Base-by-base conservation (phyloP, 2,113 vertebrate genomes). In the Athene cunicularia region DNA sequence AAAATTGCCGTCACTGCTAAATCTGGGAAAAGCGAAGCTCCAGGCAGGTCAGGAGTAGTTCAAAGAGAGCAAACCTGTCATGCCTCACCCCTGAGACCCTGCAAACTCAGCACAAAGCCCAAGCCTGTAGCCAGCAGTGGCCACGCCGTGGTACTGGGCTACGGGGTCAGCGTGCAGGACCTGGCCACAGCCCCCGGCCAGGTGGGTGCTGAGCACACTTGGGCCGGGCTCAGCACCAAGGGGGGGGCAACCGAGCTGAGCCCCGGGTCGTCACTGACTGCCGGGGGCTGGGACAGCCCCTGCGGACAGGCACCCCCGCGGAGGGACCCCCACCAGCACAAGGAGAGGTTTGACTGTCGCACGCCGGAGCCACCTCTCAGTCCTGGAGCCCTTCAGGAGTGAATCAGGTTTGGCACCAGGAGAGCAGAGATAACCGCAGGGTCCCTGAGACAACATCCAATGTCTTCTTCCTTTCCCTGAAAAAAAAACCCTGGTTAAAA, bases 41-140 rank as follows among this genome's bases (percentile, higher is more conserved):
- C n/a, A 21, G 58, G 49, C 13, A 23, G n/a, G 17, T 39, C 30
- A 49, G 26, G 26, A 32, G 7, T 10, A 6, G 49, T 1, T 26
- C 55, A 10, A 26, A 30, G 56, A 9, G 5, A 21, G 24, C 28
- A 71, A 20, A 66, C 15, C 20, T 27, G 64, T 19, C 41, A 10
- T 0, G 0, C 37, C 43, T 79, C 37, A 1, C 30, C 1, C 47
- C 84, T 52, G 63, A 30, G 63, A 32, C 33, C 64, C 11, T 52
- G 53, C 16, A 47, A 43, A 24, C 22, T 18, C 30, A 11, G 22
- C 0, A 4, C 63, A 30, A 8, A 76, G 47, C 35, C 58, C 1
- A 0, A 8, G 47, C 35, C 58, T 1, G 0, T 5, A 35, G n/a
- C 16, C 77, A 60, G 73, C 45, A 15, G 11, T 24, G 39, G n/a